Evolutionary conservation across 2,113 vertebrate species (phyloP), one percentile per base, ranked within the genome.

Genomic region (Octodon degus): DNA sequence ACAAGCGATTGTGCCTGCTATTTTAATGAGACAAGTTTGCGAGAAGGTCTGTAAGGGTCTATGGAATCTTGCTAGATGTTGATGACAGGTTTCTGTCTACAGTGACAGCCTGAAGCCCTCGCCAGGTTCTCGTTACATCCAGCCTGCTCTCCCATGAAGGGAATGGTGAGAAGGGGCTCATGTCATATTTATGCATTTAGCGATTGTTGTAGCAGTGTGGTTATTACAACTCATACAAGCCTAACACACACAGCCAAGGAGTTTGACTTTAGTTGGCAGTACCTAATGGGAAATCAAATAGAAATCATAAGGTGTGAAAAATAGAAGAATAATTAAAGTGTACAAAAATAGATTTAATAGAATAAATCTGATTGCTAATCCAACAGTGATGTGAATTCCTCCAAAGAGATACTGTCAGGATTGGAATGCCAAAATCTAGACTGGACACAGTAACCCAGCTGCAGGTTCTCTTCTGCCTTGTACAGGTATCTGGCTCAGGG

Each of bases 271-370:
- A 88, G 60, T 82, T 95, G 76, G 62, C 82, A 94, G 65, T 37
- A 86, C 82, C 94, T 96, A 96, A 82, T 93, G 95, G 97, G 87
- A 94, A 97, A 94, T 97, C 93, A 95, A 85, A 93, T 37, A 90
- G 84, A 87, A 96, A 95, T 86, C 85, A 76, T 24, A 86, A 93
- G 86, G 86, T 94, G 91, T 97, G 91, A 95, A 97, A 97, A 97
- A 92, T 68, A 91, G 89, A 76, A 70, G 96, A 97, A 94, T 86
- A 76, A 97, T 81, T 77, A 90, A 81, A 96, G 85, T 50, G 40
- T 68, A 1, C 63, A 87, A 85, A 87, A 60, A 77, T 40, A 62
- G 40, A 55, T 67, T 81, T 86, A 92, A 93, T 95, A 85, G 53
- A 83, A 95, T 96, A 92, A 97, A 86, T 65, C 65, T 80, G 43